Evolutionary conservation across 2,797 vertebrate species (phyloP), one percentile per base, ranked within the genome.

Genomic region (Rhinatrema bivittatum): DNA sequence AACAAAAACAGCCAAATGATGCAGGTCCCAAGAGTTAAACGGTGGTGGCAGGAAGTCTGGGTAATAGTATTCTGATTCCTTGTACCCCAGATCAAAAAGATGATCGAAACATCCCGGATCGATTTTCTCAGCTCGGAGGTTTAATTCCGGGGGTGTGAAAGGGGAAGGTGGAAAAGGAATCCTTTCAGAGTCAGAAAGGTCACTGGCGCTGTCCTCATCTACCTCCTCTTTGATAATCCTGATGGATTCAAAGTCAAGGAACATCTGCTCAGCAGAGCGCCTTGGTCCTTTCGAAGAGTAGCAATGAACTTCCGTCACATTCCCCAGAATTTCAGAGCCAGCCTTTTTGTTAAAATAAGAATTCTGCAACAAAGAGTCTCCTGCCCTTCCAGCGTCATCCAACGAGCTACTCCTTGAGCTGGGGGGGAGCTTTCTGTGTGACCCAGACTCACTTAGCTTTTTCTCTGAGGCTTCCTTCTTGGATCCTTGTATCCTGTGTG

Each of bases 11-110:
- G 92, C 86, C 53, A 93, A 71, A 16, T 91, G 87, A 35, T 62
- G 67, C 32, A 98, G 67, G 65, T 82, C 87, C 93, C 94, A 97
- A 0, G 87, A 82, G 58, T 85, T 89, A 38, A 91, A 97, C 1
- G 93, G 93, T 1, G 89, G 82, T 0, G 93, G 94, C 4, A 97
- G 86, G 55, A 91, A 90, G 42, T 97, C 91, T 0, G 89, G 86
- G 48, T 91, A 97, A 27, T 56, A 50, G 40, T 77, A 79, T 0
- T 56, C 44, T 0, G 48, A 48, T 1, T 46, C 53, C n/a, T 50
- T 26, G n/a, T 35, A 69, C 20, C 62, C 52, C 3, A 20, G 62
- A 2, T 46, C 54, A n/a, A 84, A 56, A 8, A 39, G 29, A 3
- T 62, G 39, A 3, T 61, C 59, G 11, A 70, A 46, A 29, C 67